Base-by-base conservation (phyloP, 1,140 invertebrate genomes). In the Drosophila triauraria region DNA sequence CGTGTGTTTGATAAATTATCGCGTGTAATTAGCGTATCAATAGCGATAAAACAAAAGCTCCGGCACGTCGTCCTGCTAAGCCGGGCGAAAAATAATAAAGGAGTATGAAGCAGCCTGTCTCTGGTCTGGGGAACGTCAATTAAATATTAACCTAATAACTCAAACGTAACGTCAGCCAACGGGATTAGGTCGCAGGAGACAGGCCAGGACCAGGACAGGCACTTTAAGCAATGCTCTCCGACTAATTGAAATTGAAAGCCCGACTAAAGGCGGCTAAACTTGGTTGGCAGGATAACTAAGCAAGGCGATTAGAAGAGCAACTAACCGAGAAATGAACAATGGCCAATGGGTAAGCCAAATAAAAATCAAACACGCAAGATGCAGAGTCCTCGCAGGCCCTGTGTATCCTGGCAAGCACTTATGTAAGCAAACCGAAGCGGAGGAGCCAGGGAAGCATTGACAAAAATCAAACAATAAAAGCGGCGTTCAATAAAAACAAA, bases 301-400 rank as follows among this genome's bases (percentile, higher is more conserved):
- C 63, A 75, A 80, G 82, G 58, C 84, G 77, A 78, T 80, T 87
- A 84, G 88, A 72, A 88, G 84, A 84, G 64, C 84, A 87, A 84
- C 84, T 87, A 90, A 87, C 84, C 84, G 74, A 75, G 72, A 90
- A 87, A 87, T 88, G 69, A 90, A 84, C 84, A 87, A 84, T 87
- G 67, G 61, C 68, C 75, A 82, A 54, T 82, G 76, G 81, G 50
- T 51, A 62, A 61, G 75, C 58, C 65, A 87, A 83, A 76, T 67
- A 80, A 70, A 76, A 80, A 87, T 83, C 77, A 84, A 88, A 83
- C 77, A 80, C 84, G 80, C 67, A 74, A 72, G 85, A 82, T 82
- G 63, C 63, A 65, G 62, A 62, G 53, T 62, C 44, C 47, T 57
- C 44, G 25, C n/a, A 27, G 25, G 15, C 2, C 6, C 43, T 35